These are phyloP conservation scores for Porphyrio hochstetteri DNA, from an alignment of 2,113 vertebrate genomes.

Conservation along the genomic window DNA sequence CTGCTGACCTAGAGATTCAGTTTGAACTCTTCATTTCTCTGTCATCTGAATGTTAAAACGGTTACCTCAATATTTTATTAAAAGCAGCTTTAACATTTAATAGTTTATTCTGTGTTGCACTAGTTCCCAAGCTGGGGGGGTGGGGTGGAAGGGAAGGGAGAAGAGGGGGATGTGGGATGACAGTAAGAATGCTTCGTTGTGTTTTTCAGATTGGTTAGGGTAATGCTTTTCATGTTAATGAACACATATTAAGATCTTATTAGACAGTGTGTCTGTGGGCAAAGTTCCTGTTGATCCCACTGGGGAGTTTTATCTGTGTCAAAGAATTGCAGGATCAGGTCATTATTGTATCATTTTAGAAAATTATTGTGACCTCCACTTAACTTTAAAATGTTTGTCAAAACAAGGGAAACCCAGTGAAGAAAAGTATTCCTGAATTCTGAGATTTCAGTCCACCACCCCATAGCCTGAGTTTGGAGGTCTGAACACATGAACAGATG, in stretches of 20 bases:
- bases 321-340: not conserved
- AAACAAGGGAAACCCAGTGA: not conserved
- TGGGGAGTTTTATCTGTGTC: not conserved
- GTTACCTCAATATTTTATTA: not conserved
- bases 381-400: not conserved
- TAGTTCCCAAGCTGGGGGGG: not conserved
- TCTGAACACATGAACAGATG: not conserved
- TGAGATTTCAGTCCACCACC: not conserved
- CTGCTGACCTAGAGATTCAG: not conserved
- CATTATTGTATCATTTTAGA: not conserved
- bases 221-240: conserved; percentile 11
- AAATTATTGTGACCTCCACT: not conserved
- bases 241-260: not conserved
- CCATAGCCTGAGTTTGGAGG: not conserved
- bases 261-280: not conserved
- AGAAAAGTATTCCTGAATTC: not conserved
- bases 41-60: not conserved
- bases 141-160: no score
- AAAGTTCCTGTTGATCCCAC: not conserved
- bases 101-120: not conserved
- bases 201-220: not conserved
- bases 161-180: not conserved
- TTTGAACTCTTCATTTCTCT: not conserved
- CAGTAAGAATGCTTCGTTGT: not conserved
- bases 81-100: not conserved